Evolutionary conservation across 1,140 invertebrate genomes (phyloP).

Genomic region (Teleopsis dalmanni): DNA sequence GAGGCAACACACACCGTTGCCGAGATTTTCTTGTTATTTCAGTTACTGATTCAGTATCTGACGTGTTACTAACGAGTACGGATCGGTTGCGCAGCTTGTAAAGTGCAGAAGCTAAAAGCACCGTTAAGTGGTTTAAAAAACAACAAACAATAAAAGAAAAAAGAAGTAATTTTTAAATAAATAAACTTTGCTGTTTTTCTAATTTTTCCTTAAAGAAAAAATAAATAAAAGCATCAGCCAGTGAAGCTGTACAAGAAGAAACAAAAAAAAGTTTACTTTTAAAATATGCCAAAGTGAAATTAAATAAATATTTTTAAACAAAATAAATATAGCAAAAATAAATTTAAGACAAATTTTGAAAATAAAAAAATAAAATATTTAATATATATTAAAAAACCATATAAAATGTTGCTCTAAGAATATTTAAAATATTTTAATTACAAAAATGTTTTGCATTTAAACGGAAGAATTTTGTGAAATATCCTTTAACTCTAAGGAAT

Average conservation of each 20-base stretch:
- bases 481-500: no score
- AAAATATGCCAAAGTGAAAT: slow-evolving; percentile 7
- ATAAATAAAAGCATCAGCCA: background rate
- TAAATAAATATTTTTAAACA: slow-evolving; percentile 7
- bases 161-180: slow-evolving; percentile 4
- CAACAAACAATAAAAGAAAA: background rate
- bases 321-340: background rate
- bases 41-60: slow-evolving; percentile 45
- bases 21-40: slow-evolving; percentile 33
- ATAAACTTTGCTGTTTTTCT: no score
- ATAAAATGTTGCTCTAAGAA: no score
- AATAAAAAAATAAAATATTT: no score
- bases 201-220: no score
- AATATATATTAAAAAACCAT: no score
- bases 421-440: no score
- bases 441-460: no score
- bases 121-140: slow-evolving; percentile 1
- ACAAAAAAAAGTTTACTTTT: background rate
- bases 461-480: no score
- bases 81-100: slow-evolving; percentile 18
- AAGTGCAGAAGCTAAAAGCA: slow-evolving; percentile 3
- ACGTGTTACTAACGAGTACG: slow-evolving; percentile 43
- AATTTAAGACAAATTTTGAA: no score
- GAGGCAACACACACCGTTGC: background rate
- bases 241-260: background rate